Evolutionary conservation across 1,140 invertebrate species (phyloP).

Genomic region (Diachasmimorpha longicaudata): DNA sequence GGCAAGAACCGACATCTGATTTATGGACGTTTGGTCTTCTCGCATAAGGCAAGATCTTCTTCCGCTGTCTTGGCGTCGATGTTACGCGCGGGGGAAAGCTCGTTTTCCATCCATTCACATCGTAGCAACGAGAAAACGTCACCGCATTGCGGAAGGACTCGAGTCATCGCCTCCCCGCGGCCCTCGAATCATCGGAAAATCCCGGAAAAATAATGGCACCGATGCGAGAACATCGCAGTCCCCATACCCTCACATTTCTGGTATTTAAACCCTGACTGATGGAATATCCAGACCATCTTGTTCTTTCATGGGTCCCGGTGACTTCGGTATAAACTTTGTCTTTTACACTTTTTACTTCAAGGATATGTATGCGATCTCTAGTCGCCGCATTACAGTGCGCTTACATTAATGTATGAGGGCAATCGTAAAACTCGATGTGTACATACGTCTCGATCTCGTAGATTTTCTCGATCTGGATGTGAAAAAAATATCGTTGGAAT

Average conservation of each 20-base stretch:
- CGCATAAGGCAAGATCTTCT: slow-evolving; percentile 45
- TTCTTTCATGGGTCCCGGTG: neutral
- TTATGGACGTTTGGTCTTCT: slow-evolving; percentile 43
- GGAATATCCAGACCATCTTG: neutral
- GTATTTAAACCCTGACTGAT: neutral
- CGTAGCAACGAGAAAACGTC: neutral
- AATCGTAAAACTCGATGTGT: slow-evolving; percentile 61
- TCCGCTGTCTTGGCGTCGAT: slow-evolving; percentile 37
- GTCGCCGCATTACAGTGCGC: slow-evolving; percentile 36
- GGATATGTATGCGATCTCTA: slow-evolving; percentile 8
- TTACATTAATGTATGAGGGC: slow-evolving; percentile 62
- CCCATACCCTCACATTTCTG: neutral
- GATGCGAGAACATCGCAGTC: neutral
- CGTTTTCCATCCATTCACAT: slow-evolving; percentile 16
- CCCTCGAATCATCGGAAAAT: neutral
- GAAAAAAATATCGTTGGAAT: slow-evolving; percentile 33
- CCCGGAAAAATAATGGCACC: neutral
- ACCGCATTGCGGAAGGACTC: neutral
- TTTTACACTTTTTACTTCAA: slow-evolving; percentile 22
- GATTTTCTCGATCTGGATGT: slow-evolving; percentile 50
- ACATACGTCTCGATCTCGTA: slow-evolving; percentile 56
- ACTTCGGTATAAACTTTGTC: neutral
- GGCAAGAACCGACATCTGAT: slow-evolving; percentile 55
- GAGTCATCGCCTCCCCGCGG: neutral
- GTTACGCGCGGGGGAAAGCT: slow-evolving; percentile 38